Evolutionary conservation across 1,140 invertebrate species (phyloP).

Genomic region (Calycopis cecrops): DNA sequence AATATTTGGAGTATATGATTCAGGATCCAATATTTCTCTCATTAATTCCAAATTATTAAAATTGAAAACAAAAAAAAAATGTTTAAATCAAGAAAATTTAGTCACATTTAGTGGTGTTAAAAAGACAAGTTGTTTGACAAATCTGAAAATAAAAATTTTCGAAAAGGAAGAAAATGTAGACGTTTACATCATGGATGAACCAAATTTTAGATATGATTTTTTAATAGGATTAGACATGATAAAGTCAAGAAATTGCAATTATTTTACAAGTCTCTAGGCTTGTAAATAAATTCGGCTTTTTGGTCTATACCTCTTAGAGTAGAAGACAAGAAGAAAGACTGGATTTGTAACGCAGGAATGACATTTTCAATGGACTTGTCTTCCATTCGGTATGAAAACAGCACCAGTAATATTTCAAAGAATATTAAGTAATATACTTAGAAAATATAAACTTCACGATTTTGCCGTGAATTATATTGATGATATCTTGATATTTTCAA

Average conservation of each 20-base stretch:
- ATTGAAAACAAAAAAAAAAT: not conserved
- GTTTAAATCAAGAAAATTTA: not conserved
- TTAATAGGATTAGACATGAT: not conserved
- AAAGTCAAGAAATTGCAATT: not conserved
- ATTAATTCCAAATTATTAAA: not conserved
- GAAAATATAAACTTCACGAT: not conserved
- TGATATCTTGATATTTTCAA: not conserved
- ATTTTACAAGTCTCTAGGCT: too few relatives aligned
- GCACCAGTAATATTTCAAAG: not conserved
- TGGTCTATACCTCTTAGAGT: not conserved
- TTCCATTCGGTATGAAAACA: not conserved
- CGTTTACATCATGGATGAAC: not conserved
- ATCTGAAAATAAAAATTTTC: not conserved
- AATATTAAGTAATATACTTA: not conserved
- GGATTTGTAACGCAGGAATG: not conserved
- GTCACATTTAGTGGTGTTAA: not conserved
- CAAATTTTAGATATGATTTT: not conserved
- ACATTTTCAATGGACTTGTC: not conserved
- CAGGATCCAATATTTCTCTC: not conserved
- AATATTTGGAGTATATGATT: constrained; percentile 1
- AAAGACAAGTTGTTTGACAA: not conserved
- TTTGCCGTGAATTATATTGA: not conserved
- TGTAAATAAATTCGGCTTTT: too few relatives aligned
- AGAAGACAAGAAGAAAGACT: not conserved
- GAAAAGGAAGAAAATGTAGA: not conserved